Percentiles rank a stretch among this genome's conserved stretches.
These are phyloP conservation scores for Synergus umbraculus DNA, from an alignment of 2,888 invertebrate species.

Conservation along the genomic window DNA sequence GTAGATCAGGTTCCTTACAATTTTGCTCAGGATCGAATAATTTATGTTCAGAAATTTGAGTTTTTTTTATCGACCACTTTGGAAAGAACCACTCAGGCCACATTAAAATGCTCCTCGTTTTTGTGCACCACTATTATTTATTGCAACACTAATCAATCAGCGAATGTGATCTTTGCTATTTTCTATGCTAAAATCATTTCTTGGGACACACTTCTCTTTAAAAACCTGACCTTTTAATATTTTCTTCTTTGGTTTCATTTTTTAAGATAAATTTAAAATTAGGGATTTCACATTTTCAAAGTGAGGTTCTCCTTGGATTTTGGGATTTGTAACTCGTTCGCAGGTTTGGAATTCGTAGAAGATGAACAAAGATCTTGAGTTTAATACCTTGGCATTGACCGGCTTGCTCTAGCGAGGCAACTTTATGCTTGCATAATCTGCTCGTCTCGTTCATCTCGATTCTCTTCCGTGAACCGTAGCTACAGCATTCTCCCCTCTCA, in stretches of 20 bases:
- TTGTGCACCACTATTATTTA: neutral
- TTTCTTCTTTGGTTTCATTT: neutral
- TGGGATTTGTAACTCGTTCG: neutral
- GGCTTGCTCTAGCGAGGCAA: slow-evolving; percentile 71
- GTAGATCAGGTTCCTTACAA: slow-evolving; percentile 23
- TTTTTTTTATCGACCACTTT: neutral
- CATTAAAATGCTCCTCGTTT: slow-evolving; percentile 13
- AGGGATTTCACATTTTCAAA: neutral
- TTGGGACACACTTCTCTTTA: neutral
- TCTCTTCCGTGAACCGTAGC: slow-evolving; percentile 43
- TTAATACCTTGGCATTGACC: slow-evolving; percentile 77
- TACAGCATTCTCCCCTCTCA: slow-evolving; percentile 42
- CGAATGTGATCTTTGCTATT: neutral
- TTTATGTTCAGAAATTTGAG: neutral
- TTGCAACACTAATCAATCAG: slow-evolving; percentile 26
- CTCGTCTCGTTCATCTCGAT: slow-evolving; percentile 75
- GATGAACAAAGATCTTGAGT: slow-evolving; percentile 44
- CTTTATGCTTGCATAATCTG: slow-evolving; percentile 71
- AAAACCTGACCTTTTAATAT: neutral
- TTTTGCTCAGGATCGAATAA: neutral
- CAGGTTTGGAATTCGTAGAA: neutral
- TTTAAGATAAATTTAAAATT: neutral
- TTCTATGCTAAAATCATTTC: slow-evolving; percentile 4
- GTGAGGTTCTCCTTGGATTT: neutral
- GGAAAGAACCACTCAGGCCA: neutral